Percentiles rank a stretch among this genome's conserved stretches.
phyloP scores from a whole-genome alignment of 2,113 vertebrate genomes.

The Ascaphus truei region DNA sequence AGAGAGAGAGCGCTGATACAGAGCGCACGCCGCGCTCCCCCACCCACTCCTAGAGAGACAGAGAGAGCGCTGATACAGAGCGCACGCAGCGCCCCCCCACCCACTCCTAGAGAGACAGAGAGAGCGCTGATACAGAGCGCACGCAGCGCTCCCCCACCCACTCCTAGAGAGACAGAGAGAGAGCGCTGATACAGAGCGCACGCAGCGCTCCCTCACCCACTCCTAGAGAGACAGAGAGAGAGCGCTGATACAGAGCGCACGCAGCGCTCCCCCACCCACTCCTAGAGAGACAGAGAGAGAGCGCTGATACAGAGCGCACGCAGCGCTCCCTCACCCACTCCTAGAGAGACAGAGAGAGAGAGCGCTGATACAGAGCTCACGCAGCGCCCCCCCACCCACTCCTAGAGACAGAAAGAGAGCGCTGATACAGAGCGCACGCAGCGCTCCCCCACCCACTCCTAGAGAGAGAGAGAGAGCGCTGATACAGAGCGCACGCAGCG shows the following conservation, averaged over 20 bases:
- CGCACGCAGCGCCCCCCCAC: constrained; percentile 96
- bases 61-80: constrained; percentile 46
- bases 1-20: background rate
- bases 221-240: constrained; percentile 61
- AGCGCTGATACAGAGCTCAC: constrained; percentile 74
- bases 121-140: constrained; percentile 62
- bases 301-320: constrained; percentile 73
- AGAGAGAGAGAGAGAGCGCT: background rate
- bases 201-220: constrained; percentile 96
- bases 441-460: constrained; percentile 98
- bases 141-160: constrained; percentile 97
- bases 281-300: constrained; percentile 55
- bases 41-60: constrained; percentile 85
- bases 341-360: constrained; percentile 48
- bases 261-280: constrained; percentile 97
- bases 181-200: constrained; percentile 70
- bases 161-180: constrained; percentile 63
- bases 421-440: constrained; percentile 80
- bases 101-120: constrained; percentile 77
- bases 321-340: constrained; percentile 98
- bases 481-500: constrained; percentile 84
- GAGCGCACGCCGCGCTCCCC: constrained; percentile 96
- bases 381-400: constrained; percentile 97
- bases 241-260: constrained; percentile 74
- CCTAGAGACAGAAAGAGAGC: constrained; percentile 54